Base-by-base conservation (phyloP, 2,888 invertebrate genomes). In the Apoderus coryli region DNA sequence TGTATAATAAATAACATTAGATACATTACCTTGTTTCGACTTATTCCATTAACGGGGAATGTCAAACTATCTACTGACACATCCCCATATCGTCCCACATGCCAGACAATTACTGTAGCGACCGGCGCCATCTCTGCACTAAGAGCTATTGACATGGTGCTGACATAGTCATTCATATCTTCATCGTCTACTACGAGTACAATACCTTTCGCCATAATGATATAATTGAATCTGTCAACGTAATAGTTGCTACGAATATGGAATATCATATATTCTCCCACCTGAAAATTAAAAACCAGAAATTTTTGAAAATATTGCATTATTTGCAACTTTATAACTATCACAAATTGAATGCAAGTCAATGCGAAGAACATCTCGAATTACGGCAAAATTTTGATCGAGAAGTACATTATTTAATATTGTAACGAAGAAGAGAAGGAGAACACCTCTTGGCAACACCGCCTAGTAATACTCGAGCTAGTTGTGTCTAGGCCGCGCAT, bases 21-120 rank as follows among this genome's bases (percentile, higher is more conserved):
- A n/a, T n/a, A n/a, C n/a, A n/a, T 55, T 50, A 79, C 80, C 53
- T 90, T 88, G 55, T 95, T 92, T 36, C 88, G 61, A 2, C 89
- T 84, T 43, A 93, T 86, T 36, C 92, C 92, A 59, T 93, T 89
- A 14, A 95, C 92, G 1, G 90, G 89, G 65, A 93, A 90, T n/a
- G 92, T 92, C 34, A 95, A 64, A 34, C 88, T 84, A 61, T 95
- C 95, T 0, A 85, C 85, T 1, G 90, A 72, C 27, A 93, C 78
- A 47, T 81, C 80, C 0, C 85, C 89, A 43, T 79, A 75, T 9
- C 71, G 71, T 4, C 76, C 77, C 1, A 89, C 72, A 53, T 81
- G 75, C 72, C 90, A 95, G 27, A 86, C 86, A 11, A 92, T 72
- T 16, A 88, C 70, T 0, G 90, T 89, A 9, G 92, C 78, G 13